Evolutionary conservation across 37 sponge, comb jelly and placozoan genomes (phyloP).

Genomic region (Diacarnus erythraeanus): DNA sequence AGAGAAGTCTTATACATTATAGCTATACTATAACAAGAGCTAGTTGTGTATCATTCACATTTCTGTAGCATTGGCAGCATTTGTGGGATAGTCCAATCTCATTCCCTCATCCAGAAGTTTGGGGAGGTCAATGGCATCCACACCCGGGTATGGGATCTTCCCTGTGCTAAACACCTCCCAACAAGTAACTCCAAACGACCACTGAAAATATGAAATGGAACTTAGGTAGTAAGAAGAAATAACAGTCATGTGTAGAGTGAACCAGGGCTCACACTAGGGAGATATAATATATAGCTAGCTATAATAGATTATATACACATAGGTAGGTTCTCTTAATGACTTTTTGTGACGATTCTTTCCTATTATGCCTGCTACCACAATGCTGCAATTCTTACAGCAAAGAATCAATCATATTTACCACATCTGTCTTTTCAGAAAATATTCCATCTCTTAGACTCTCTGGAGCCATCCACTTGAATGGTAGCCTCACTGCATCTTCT

Average conservation of each 20-base stretch:
- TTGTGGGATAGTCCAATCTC: background rate
- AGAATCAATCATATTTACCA: background rate
- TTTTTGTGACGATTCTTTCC: too few species aligned
- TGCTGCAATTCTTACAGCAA: too few species aligned
- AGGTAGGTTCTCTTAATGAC: too few species aligned
- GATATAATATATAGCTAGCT: too few species aligned
- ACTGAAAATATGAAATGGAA: background rate
- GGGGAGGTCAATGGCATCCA: constrained; percentile 1
- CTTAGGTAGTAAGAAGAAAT: too few species aligned
- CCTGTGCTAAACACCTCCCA: background rate
- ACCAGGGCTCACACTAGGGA: too few species aligned
- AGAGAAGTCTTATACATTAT: background rate
- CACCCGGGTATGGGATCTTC: background rate
- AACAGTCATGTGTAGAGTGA: too few species aligned
- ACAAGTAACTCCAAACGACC: background rate
- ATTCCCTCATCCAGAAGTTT: background rate
- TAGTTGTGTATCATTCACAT: background rate
- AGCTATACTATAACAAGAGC: background rate
- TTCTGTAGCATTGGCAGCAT: background rate
- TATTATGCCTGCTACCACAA: too few species aligned
- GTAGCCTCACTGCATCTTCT: constrained; percentile 16
- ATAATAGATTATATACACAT: too few species aligned
- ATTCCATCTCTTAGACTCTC: constrained; percentile 18
- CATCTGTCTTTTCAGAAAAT: constrained; percentile 31
- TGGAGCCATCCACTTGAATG: constrained; percentile 40